phyloP scores from a whole-genome alignment of 2,113 vertebrate genomes.

The Corythoichthys intestinalis region DNA sequence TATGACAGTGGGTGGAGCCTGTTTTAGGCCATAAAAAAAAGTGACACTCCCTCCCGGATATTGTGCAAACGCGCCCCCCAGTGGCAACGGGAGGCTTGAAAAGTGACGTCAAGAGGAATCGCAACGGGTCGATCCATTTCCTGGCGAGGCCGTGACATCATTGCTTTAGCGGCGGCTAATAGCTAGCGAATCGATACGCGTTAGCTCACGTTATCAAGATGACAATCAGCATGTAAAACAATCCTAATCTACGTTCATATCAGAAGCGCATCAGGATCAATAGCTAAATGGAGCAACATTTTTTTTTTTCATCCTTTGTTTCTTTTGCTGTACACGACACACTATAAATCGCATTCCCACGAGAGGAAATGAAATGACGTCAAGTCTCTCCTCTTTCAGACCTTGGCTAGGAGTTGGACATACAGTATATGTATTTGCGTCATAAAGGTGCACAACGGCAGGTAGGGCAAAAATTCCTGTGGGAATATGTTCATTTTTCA shows the following conservation, averaged over 20 bases:
- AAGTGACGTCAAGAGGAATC: not conserved
- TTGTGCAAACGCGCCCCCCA: not conserved
- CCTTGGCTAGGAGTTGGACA: slow-evolving; percentile 41
- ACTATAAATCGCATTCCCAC: slow-evolving; percentile 53
- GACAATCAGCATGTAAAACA: too few species aligned
- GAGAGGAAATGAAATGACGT: slow-evolving; percentile 55
- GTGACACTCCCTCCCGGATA: not conserved
- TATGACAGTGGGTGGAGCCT: slow-evolving; percentile 49
- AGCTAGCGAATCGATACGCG: not conserved
- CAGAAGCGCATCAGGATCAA: too few species aligned
- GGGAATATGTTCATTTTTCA: slow-evolving; percentile 1
- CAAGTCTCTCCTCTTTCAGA: slow-evolving; percentile 53
- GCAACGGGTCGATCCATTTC: not conserved
- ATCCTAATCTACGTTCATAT: too few species aligned
- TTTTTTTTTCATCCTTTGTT: not conserved
- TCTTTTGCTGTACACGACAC: slow-evolving; percentile 12
- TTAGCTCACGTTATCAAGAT: not conserved
- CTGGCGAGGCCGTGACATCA: not conserved
- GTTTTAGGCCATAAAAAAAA: slow-evolving; percentile 11
- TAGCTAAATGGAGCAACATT: not conserved
- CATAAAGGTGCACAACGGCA: slow-evolving; percentile 15
- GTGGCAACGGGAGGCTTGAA: not conserved
- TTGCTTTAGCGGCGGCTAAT: not conserved
- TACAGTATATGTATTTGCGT: slow-evolving; percentile 16
- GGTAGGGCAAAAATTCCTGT: slow-evolving; percentile 6